These are phyloP conservation scores for Etheostoma perlongum DNA, from an alignment of 2,797 vertebrate species.

Conservation along the genomic window DNA sequence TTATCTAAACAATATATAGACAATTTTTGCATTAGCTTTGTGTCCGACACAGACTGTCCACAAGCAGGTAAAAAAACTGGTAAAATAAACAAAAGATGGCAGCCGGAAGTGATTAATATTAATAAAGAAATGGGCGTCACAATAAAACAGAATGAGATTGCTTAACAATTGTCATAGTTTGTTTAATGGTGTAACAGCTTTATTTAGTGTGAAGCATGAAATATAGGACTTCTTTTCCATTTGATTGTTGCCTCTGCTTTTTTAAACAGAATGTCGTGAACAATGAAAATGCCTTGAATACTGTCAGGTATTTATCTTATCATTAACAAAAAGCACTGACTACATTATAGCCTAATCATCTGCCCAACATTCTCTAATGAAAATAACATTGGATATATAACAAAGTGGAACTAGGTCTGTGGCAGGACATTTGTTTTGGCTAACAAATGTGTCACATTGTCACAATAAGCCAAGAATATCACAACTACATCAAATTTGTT, in stretches of 20 bases:
- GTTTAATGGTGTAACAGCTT: neutral
- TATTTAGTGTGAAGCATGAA: neutral
- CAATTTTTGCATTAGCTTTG: rapidly evolving
- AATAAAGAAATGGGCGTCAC: neutral
- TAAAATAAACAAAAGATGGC: neutral
- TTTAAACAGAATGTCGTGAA: no score
- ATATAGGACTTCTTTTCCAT: neutral
- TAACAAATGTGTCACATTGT: neutral
- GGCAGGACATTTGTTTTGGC: neutral
- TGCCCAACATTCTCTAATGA: neutral
- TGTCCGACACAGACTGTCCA: no score
- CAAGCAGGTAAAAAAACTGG: no score
- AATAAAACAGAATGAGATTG: neutral
- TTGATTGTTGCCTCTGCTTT: no score
- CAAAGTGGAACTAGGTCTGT: neutral
- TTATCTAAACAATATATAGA: neutral
- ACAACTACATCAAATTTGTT: neutral
- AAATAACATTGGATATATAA: neutral
- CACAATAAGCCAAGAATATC: neutral
- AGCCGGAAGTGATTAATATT: neutral
- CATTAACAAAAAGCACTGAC: neutral
- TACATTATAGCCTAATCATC: neutral
- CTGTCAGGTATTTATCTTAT: neutral
- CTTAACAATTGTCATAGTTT: no score
- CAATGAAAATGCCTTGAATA: no score